Evolutionary conservation across 2,888 invertebrate species (phyloP).

Genomic region (Ametastegia equiseti): DNA sequence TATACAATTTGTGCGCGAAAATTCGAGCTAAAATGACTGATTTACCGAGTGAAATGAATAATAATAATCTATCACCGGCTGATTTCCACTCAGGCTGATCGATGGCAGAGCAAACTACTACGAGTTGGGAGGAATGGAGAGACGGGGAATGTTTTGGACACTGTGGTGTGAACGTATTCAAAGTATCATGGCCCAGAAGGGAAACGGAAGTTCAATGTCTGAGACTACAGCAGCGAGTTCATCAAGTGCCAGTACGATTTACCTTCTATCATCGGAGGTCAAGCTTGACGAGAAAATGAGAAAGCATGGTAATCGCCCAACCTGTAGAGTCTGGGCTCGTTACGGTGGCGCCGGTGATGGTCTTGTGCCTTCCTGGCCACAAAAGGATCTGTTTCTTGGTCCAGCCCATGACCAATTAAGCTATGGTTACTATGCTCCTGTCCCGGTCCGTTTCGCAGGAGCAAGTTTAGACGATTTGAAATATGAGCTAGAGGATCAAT

Average conservation of each 20-base stretch:
- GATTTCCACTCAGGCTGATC: conserved; percentile 60
- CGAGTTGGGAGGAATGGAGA: conserved; percentile 82
- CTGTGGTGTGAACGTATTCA: conserved; percentile 79
- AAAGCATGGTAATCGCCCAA: conserved; percentile 44
- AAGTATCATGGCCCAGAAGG: conserved; percentile 74
- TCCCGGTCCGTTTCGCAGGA: conserved; percentile 63
- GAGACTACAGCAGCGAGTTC: conserved; percentile 78
- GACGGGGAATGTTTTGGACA: conserved; percentile 80
- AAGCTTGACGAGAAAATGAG: conserved; percentile 67
- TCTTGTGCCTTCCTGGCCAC: conserved; percentile 76
- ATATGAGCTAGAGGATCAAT: conserved; percentile 56
- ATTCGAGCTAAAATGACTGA: too few relatives aligned
- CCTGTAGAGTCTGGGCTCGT: conserved; percentile 62
- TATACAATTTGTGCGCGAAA: too few relatives aligned
- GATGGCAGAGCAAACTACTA: conserved; percentile 79
- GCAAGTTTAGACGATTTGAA: conserved; percentile 60
- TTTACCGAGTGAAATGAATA: neutral
- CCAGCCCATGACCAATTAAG: conserved; percentile 61
- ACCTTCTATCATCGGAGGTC: conserved; percentile 73
- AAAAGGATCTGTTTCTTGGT: conserved; percentile 80
- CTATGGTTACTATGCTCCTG: conserved; percentile 62
- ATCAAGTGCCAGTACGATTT: conserved; percentile 75
- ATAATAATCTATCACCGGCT: neutral
- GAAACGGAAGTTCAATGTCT: conserved; percentile 76
- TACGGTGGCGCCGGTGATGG: conserved; percentile 64